These are phyloP conservation scores for Xyrauchen texanus DNA, from an alignment of 2,113 vertebrate genomes.

Conservation along the genomic window DNA sequence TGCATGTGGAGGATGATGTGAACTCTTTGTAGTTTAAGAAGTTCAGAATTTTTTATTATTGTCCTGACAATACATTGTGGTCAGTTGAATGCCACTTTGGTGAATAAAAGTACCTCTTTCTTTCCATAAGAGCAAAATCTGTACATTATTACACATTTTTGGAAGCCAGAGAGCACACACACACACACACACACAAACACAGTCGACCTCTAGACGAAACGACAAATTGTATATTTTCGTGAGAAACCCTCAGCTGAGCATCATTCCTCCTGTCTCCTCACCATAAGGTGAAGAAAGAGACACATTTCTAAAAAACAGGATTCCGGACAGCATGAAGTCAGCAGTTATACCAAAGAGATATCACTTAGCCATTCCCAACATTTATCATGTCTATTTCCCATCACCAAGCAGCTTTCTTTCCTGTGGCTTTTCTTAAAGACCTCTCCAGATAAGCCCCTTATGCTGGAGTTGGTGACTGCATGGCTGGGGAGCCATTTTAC, in stretches of 20 bases:
- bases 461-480: slow-evolving; percentile 11
- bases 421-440: slow-evolving; percentile 35
- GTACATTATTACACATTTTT: too few species aligned
- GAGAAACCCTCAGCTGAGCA: slow-evolving; percentile 7
- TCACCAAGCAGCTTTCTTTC: background rate
- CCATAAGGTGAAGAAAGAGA: slow-evolving; percentile 9
- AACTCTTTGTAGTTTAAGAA: too few species aligned
- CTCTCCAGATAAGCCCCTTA: slow-evolving; percentile 36
- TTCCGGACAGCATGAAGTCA: background rate
- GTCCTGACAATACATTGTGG: too few species aligned
- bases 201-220: background rate
- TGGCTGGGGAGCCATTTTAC: slow-evolving; percentile 43
- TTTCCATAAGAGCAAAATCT: too few species aligned
- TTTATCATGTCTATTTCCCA: slow-evolving; percentile 7
- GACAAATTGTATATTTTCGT: background rate
- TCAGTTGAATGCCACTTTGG: too few species aligned
- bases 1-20: too few species aligned
- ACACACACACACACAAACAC: background rate
- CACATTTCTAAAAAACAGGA: slow-evolving; percentile 35
- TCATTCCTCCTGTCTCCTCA: background rate
- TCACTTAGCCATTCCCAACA: background rate
- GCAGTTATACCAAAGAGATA: too few species aligned
- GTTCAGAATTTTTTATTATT: too few species aligned
- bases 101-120: too few species aligned
- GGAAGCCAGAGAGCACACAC: too few species aligned